A percentile compares a stretch with the other conserved stretches of the same genome.
phyloP scores from a whole-genome alignment of 2,797 vertebrate genomes.

The Poecilia wingei region DNA sequence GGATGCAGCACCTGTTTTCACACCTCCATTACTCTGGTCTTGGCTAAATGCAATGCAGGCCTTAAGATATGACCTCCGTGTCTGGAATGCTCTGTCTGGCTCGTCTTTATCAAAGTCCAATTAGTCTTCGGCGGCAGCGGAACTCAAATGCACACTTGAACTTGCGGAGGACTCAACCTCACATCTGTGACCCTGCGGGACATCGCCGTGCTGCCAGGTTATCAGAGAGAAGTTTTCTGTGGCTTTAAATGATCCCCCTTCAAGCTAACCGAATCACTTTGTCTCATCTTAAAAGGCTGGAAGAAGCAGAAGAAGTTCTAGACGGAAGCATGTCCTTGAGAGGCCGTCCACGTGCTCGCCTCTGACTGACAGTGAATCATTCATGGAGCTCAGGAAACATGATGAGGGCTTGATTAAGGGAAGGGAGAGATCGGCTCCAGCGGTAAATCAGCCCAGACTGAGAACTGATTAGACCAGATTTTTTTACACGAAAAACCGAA shows the following conservation, averaged over 20 bases:
- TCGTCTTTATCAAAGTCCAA: not conserved
- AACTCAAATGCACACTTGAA: conserved; percentile 16
- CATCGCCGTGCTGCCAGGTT: conserved; percentile 12
- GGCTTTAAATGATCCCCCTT: conserved; percentile 38
- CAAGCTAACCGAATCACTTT: conserved; percentile 24
- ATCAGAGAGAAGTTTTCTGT: conserved; percentile 28
- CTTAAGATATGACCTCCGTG: not conserved
- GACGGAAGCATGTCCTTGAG: conserved; percentile 62
- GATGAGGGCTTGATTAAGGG: conserved; percentile 76
- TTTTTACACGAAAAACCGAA: conserved; percentile 32
- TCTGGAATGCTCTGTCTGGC: not conserved
- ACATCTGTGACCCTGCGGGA: conserved; percentile 31
- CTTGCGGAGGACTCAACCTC: conserved; percentile 17
- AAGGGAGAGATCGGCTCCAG: conserved; percentile 44
- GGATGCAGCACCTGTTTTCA: not conserved
- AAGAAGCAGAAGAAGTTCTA: conserved; percentile 47
- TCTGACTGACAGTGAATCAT: conserved; percentile 74
- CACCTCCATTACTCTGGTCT: not conserved
- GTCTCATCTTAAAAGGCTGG: conserved; percentile 45
- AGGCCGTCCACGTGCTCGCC: conserved; percentile 55
- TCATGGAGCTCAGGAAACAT: conserved; percentile 60
- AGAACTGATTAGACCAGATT: conserved; percentile 58
- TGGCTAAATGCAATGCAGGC: not conserved
- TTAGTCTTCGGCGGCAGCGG: not conserved
- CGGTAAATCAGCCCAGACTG: conserved; percentile 62